phyloP scores from a whole-genome alignment of 1,140 invertebrate species.

The Solenopsis fugax region DNA sequence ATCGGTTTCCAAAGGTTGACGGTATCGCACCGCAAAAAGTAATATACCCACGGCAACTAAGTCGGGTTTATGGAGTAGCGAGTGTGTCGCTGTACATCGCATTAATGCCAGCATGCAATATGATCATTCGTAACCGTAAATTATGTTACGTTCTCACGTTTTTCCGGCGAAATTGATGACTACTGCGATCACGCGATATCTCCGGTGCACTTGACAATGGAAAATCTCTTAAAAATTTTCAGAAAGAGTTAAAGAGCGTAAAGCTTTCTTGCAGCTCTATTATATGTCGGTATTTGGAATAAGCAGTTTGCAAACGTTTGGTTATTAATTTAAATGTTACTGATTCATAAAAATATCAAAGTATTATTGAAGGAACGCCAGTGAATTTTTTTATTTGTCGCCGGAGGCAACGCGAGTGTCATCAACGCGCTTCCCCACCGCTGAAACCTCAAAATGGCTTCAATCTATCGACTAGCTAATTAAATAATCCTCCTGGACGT shows the following conservation, averaged over 20 bases:
- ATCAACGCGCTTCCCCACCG: background rate
- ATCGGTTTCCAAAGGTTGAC: constrained; percentile 59
- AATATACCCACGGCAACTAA: constrained; percentile 35
- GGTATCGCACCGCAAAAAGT: constrained; percentile 33
- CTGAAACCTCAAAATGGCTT: constrained; percentile 15
- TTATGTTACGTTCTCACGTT: constrained; percentile 40
- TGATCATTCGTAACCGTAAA: constrained; percentile 59
- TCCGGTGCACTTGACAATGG: background rate
- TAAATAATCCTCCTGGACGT: constrained; percentile 85
- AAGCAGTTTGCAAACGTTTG: background rate
- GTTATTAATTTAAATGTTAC: background rate
- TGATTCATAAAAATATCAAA: background rate
- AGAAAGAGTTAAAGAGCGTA: background rate
- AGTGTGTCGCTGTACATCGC: constrained; percentile 35
- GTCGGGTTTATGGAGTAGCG: constrained; percentile 44
- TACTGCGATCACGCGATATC: background rate
- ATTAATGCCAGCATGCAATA: constrained; percentile 62
- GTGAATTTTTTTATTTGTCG: background rate
- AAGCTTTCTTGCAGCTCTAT: background rate
- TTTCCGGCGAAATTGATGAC: constrained; percentile 34
- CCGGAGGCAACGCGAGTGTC: background rate
- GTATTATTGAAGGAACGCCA: background rate
- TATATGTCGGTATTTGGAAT: background rate
- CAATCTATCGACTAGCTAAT: constrained; percentile 83
- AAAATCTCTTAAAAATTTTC: background rate